Base-by-base conservation (phyloP, 2,888 invertebrate genomes). In the Drosophila macrospina region DNA sequence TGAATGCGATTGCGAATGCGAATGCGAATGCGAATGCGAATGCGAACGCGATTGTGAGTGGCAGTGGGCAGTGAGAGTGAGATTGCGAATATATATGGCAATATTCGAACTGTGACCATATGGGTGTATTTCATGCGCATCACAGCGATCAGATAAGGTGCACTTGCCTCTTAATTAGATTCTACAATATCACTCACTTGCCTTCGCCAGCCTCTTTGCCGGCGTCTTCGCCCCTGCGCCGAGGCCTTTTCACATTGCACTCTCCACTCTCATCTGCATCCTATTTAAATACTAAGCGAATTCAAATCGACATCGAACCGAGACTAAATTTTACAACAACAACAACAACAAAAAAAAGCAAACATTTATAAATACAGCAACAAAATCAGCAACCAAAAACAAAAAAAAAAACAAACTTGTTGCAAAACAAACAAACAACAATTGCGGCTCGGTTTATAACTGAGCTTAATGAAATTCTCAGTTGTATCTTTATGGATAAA, bases 81-180 rank as follows among this genome's bases (percentile, higher is more conserved):
- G 6, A 26, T 5, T 26, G 26, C n/a, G 32, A 41, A 11, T 10
- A 4, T 55, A 41, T 20, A 7, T 44, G 34, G 7, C 15, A 41
- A 16, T 10, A 34, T 5, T 16, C 57, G 28, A 52, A 55, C 59
- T 66, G 74, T 55, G 50, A 64, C 86, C 76, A 86, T 67, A 78
- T 78, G 57, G 69, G 52, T 67, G 50, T 70, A 50, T 60, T 77
- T 69, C 52, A 69, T 61, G 60, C 69, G 45, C 64, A 60, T 54
- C 73, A 76, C 34, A 59, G 44, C 64, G 69, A 84, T 86, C 82
- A 82, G 85, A 82, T 86, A 82, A 86, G 78, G 85, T 86, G 69
- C 68, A 78, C 68, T 86, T 84, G 87, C 75, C 66, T 70, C 72
- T 75, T 84, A 86, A 79, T 86, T 86, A 75, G 70, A 75, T 75